Evolutionary conservation across 2,888 invertebrate species (phyloP), one percentile per base, ranked within the genome.

Genomic region (Bombylius major): DNA sequence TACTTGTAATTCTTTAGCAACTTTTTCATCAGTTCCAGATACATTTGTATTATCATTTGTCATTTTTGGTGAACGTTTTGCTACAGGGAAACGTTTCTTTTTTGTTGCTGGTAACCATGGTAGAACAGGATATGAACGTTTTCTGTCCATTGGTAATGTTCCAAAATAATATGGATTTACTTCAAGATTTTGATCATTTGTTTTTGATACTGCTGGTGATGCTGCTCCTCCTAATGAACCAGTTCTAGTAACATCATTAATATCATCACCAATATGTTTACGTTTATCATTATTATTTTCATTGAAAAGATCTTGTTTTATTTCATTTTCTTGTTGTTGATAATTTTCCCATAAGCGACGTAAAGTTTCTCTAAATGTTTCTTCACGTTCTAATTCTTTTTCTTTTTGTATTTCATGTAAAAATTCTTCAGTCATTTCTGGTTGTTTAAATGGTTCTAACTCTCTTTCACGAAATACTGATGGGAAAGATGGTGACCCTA

Each of bases 1-100:
- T 66, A 80, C 81, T 47, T 82, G 83, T 47, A 87, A 70, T 64
- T 86, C 86, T 67, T 82, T 79, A 36, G 82, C 80, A 12, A 86
- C 81, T 68, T 81, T 82, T 4, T 86, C 86, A 66, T 86, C 85
- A 3, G 84, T 86, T 51, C 81, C 80, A 34, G 61, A 64, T 34
- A 66, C 76, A 47, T 47, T 51, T 8, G 33, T 33, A n/a, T 55
- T 44, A 14, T 55, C 42, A 9, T 33, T 39, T n/a, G 39, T 46
- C n/a, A 34, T 36, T 51, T 32, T 14, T 59, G 79, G 80, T 52
- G 84, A 84, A 4, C 86, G 77, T 68, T 86, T 86, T 5, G 81
- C 72, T 1, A 86, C 82, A 1, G 84, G 83, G 65, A 83, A 85
- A 5, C 82, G 77, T 71, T 84, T 85, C 56, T 69, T 68, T 32